A percentile compares a stretch with the other conserved stretches of the same genome.
Conservation (phyloP, 2,888 invertebrate genomes). For the Tipula vernalis region DNA sequence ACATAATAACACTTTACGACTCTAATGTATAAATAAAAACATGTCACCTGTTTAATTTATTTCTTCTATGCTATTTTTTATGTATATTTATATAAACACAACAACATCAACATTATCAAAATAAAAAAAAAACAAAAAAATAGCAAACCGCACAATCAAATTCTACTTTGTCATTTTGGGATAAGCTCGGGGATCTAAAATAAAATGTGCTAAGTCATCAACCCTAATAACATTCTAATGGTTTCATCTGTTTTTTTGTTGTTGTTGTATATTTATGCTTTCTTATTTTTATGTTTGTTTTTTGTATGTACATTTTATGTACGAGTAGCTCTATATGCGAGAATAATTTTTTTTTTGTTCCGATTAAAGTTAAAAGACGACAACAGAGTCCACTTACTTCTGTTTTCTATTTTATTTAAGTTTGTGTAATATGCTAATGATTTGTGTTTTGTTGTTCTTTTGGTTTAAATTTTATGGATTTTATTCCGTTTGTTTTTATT, state of each 20-base stretch:
- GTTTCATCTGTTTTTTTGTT: neutral
- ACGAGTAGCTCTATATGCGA: neutral
- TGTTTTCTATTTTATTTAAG: neutral
- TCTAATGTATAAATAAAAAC: neutral
- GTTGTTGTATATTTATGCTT: neutral
- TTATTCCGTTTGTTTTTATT: neutral
- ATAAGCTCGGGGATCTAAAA: neutral
- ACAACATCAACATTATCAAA: neutral
- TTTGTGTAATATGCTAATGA: neutral
- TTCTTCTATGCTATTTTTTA: neutral
- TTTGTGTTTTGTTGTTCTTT: neutral
- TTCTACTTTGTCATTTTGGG: neutral
- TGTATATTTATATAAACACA: neutral
- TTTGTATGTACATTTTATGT: neutral
- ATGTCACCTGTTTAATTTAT: constrained; percentile 4
- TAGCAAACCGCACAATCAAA: neutral
- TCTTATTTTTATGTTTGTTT: neutral
- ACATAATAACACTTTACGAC: neutral
- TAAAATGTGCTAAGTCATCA: neutral
- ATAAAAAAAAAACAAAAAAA: neutral
- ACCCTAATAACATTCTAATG: neutral
- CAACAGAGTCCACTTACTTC: neutral
- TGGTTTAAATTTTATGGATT: neutral
- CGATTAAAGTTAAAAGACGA: neutral
- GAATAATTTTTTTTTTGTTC: neutral